Conservation (phyloP, 2,797 vertebrate species). For the Sebastolobus altivelis region DNA sequence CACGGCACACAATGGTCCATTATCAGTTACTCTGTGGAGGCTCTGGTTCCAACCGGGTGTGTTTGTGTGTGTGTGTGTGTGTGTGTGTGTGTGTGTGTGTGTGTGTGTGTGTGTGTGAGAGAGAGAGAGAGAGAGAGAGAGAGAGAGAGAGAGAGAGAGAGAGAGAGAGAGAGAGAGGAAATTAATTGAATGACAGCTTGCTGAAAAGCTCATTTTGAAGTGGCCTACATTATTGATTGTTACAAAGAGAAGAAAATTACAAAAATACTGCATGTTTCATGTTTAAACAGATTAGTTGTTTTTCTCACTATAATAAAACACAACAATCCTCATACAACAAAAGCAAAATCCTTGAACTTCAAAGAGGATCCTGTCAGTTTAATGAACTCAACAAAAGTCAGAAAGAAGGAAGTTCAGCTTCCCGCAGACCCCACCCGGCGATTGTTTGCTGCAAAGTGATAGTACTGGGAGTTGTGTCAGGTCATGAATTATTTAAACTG, state of each 20-base stretch:
- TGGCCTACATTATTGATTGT: not conserved
- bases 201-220: constrained; percentile 7
- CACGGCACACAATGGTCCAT: constrained; percentile 63
- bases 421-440: constrained; percentile 8
- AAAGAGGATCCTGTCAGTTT: not conserved
- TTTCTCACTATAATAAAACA: not conserved
- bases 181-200: not conserved
- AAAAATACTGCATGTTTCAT: not conserved
- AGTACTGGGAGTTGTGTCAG: constrained; percentile 52
- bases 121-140: not conserved
- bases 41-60: constrained; percentile 45
- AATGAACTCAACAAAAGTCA: not conserved
- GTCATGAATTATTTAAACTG: constrained; percentile 76
- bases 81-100: not conserved
- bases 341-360: not conserved
- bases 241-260: not conserved
- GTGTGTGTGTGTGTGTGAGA: not conserved
- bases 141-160: not conserved
- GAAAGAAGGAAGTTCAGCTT: constrained; percentile 24
- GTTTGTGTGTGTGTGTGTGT: constrained; percentile 6
- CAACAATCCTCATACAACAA: not conserved
- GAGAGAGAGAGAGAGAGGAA: not conserved
- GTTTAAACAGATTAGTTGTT: not conserved
- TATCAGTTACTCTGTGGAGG: constrained; percentile 63
- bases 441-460: constrained; percentile 59